Conservation (phyloP, 2,888 invertebrate species). For the Orthosia incerta region DNA sequence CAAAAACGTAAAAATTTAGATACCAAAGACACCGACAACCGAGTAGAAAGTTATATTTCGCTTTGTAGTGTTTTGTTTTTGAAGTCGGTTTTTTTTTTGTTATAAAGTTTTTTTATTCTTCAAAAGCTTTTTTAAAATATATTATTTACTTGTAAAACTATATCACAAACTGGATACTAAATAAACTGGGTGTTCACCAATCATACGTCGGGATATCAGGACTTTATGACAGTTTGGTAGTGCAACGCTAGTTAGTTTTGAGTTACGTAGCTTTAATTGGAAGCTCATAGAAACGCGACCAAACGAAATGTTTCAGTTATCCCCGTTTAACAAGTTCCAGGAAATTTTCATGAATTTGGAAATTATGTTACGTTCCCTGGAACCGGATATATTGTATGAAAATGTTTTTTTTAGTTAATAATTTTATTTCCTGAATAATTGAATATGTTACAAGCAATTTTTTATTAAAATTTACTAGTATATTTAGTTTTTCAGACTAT, state of each 20-base stretch:
- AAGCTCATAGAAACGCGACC: conserved; percentile 14
- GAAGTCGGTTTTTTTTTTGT: no score
- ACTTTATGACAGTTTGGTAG: conserved; percentile 4
- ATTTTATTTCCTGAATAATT: neutral
- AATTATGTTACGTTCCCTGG: neutral
- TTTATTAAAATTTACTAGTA: neutral
- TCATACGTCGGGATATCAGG: neutral
- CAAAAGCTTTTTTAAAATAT: no score
- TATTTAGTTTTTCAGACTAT: no score
- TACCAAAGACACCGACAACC: no score
- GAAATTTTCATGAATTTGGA: conserved; percentile 5
- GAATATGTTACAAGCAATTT: no score
- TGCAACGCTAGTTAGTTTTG: conserved; percentile 33
- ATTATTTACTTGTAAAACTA: no score
- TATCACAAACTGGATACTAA: no score
- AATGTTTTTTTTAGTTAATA: neutral
- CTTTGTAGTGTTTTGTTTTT: no score
- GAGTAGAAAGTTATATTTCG: no score
- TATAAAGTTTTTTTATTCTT: no score
- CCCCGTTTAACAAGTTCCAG: conserved; percentile 14
- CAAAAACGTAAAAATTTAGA: no score
- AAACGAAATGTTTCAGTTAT: conserved; percentile 29
- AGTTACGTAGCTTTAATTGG: conserved; percentile 43
- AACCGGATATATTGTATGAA: neutral
- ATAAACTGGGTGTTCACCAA: neutral